These are phyloP conservation scores for Chrysopa pallens DNA, from an alignment of 1,140 invertebrate species.

Conservation along the genomic window DNA sequence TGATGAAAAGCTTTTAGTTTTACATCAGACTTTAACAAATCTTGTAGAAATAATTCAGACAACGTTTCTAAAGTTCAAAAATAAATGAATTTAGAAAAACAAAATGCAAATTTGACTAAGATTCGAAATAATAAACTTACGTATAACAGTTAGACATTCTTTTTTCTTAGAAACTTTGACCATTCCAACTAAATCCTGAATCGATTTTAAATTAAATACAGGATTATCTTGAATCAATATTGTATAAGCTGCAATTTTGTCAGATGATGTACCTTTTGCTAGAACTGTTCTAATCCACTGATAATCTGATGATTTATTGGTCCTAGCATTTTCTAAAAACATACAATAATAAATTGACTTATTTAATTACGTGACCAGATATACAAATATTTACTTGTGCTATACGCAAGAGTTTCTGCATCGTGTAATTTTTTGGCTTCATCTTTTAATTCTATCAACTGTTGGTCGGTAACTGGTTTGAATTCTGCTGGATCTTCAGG, in stretches of 20 bases:
- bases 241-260: conserved; percentile 73
- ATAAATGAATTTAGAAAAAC: conserved; percentile 5
- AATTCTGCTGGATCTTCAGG: conserved; percentile 23
- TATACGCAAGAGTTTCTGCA: conserved; percentile 38
- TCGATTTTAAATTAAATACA: conserved; percentile 51
- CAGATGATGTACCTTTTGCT: conserved; percentile 58
- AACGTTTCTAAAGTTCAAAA: conserved; percentile 37
- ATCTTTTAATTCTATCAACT: conserved; percentile 31
- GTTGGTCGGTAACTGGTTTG: conserved; percentile 23
- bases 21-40: conserved; percentile 50
- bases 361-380: conserved; percentile 4
- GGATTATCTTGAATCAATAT: conserved; percentile 72
- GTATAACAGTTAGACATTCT: conserved; percentile 45
- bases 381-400: conserved; percentile 24
- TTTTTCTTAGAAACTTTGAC: conserved; percentile 69
- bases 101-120: background rate
- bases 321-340: conserved; percentile 27
- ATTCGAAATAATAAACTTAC: conserved; percentile 14
- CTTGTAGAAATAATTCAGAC: conserved; percentile 56
- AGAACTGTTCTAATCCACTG: conserved; percentile 69
- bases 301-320: conserved; percentile 28
- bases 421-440: conserved; percentile 39
- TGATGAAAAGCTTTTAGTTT: conserved; percentile 60
- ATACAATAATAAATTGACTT: conserved; percentile 2
- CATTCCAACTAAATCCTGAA: conserved; percentile 56